phyloP scores from a whole-genome alignment of 2,888 invertebrate species.

The Agrypnus murinus region DNA sequence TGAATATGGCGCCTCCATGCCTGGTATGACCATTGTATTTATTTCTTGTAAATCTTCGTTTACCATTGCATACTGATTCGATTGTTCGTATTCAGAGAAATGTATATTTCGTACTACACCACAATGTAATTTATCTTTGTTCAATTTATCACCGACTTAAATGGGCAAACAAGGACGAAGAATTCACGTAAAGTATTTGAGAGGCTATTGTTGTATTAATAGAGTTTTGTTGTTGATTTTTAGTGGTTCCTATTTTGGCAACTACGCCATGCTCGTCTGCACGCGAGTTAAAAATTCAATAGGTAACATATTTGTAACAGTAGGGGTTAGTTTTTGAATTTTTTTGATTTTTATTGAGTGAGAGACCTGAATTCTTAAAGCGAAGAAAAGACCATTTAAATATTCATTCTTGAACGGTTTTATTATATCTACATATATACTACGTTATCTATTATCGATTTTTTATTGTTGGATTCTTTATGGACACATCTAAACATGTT shows the following conservation, averaged over 20 bases:
- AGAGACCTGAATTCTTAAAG: not conserved
- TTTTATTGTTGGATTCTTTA: constrained; percentile 27
- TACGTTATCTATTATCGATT: not conserved
- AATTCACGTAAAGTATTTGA: not conserved
- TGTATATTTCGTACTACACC: constrained; percentile 33
- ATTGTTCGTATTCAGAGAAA: constrained; percentile 46
- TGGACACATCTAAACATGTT: constrained; percentile 11
- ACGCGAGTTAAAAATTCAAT: constrained; percentile 34
- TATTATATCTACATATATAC: not conserved
- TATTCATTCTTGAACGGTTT: not conserved
- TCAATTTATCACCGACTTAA: not conserved
- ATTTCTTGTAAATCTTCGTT: constrained; percentile 51
- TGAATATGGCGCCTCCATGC: constrained; percentile 52
- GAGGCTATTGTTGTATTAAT: not conserved
- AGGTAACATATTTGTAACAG: constrained; percentile 29
- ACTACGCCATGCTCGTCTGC: constrained; percentile 22
- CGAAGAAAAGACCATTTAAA: too few relatives aligned
- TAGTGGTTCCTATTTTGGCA: constrained; percentile 38
- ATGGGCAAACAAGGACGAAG: not conserved
- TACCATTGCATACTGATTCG: constrained; percentile 51
- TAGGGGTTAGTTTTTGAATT: constrained; percentile 15
- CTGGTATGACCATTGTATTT: constrained; percentile 54
- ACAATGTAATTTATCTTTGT: constrained; percentile 17
- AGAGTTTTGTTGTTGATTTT: constrained; percentile 34
- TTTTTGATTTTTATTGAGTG: not conserved